Evolutionary conservation across 2,113 vertebrate genomes (phyloP).

Genomic region (Nicator chloris): DNA sequence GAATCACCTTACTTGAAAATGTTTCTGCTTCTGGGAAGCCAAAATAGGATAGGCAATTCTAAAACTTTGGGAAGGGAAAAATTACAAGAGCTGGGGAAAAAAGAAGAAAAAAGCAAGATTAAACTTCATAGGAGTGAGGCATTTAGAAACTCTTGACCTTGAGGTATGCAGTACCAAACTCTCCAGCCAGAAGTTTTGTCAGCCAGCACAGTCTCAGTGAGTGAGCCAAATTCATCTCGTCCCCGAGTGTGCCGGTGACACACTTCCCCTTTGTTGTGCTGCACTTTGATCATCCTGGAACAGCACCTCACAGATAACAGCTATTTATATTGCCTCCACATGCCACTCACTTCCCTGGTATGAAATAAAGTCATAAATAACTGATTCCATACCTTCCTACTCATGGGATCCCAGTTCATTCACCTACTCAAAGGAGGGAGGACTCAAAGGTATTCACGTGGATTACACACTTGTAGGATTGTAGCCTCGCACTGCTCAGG

Average conservation of each 20-base stretch:
- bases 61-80: background rate
- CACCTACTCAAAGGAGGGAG: background rate
- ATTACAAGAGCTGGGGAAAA: background rate
- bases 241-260: background rate
- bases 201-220: background rate
- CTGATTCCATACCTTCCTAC: background rate
- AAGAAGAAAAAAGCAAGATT: background rate
- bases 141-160: background rate
- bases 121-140: background rate
- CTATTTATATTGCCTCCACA: background rate
- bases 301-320: background rate
- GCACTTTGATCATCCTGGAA: constrained; percentile 41
- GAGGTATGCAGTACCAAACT: background rate
- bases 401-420: background rate
- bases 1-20: background rate
- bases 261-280: constrained; percentile 4
- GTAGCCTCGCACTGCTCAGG: background rate
- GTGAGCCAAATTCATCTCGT: background rate
- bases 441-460: background rate
- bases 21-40: background rate
- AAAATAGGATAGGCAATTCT: background rate
- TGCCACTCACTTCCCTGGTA: background rate
- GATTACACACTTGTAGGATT: background rate
- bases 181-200: background rate
- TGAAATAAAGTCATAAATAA: background rate